A percentile compares a stretch with the other conserved stretches of the same genome.
Evolutionary conservation across 2,888 invertebrate genomes (phyloP).

Genomic region (Epistrophe grossulariae): DNA sequence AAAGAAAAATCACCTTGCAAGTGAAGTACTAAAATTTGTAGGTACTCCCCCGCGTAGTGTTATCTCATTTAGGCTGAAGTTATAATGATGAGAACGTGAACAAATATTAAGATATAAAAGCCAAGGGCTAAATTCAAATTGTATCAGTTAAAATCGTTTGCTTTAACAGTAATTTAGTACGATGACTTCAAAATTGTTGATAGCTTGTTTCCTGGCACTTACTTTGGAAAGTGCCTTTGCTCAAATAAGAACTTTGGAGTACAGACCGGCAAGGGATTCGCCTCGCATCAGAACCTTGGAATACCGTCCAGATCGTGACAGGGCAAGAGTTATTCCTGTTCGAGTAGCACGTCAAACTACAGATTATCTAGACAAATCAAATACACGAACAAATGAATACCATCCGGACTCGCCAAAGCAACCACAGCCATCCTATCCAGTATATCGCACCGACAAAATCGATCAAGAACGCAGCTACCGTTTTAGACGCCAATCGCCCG

Average conservation of each 20-base stretch:
- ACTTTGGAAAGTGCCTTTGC: neutral
- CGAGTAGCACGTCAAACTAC: conserved; percentile 13
- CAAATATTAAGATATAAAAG: conserved; percentile 19
- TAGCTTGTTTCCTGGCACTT: conserved; percentile 10
- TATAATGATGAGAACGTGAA: neutral
- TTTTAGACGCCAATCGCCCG: conserved; percentile 21
- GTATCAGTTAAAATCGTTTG: conserved; percentile 20
- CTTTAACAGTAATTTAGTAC: neutral
- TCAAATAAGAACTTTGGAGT: conserved; percentile 33
- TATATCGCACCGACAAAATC: conserved; percentile 11
- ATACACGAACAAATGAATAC: conserved; percentile 35
- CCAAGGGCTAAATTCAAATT: neutral
- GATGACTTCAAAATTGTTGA: conserved; percentile 21
- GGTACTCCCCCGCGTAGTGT: neutral
- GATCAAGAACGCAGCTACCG: conserved; percentile 11
- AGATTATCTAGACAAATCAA: conserved; percentile 15
- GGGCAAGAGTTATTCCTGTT: neutral
- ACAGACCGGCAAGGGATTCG: conserved; percentile 35
- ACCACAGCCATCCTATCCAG: conserved; percentile 15
- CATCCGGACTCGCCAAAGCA: conserved; percentile 34
- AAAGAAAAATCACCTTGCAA: neutral
- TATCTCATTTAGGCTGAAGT: neutral
- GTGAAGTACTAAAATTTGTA: neutral
- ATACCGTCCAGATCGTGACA: conserved; percentile 43
- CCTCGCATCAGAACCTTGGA: conserved; percentile 11